Base-by-base conservation (phyloP, 2,797 vertebrate genomes). In the Delichon dasypus region DNA sequence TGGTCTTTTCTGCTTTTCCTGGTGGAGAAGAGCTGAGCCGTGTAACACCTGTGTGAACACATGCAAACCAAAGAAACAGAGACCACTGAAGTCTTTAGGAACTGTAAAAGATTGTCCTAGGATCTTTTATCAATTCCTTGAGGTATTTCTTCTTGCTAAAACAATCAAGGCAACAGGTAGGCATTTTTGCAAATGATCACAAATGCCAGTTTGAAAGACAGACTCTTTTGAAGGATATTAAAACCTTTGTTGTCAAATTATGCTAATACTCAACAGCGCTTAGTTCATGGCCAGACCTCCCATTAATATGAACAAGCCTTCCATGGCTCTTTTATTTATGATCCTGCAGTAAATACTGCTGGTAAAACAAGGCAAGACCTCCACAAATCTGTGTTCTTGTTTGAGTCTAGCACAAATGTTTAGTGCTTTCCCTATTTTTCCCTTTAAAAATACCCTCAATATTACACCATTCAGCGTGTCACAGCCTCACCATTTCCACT, bases 1-100 rank as follows among this genome's bases (percentile, higher is more conserved):
- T 97, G 92, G 95, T 95, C 95, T 97, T 93, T 96, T 96, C 94
- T 96, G 91, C 92, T 94, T 93, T 95, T 94, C 85, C 94, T 94
- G 92, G 81, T 89, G 91, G 87, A 93, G 93, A 93, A 95, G 85
- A 96, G 95, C 72, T 62, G 89, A 94, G 92, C 88, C 86, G 93
- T 95, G 92, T 94, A 93, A 93, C 90, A 96, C 92, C 74, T 87
- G 79, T 0, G 80, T 95, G 96, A 93, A 95, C 85, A 96, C 95
- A 94, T 5, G 72, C 89, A 89, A 95, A 94, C 85, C 91, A 94
- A 95, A 96, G 93, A 93, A 95, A 97, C 91, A 95, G 93, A 94
- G 90, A 96, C 89, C 84, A 89, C 84, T 94, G 93, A 93, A 90
- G 87, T 90, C 82, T 96, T 95, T 95, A 96, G 91, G 94, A 94